phyloP scores from a whole-genome alignment of 2,797 vertebrate genomes.

The Eleutherodactylus coqui region DNA sequence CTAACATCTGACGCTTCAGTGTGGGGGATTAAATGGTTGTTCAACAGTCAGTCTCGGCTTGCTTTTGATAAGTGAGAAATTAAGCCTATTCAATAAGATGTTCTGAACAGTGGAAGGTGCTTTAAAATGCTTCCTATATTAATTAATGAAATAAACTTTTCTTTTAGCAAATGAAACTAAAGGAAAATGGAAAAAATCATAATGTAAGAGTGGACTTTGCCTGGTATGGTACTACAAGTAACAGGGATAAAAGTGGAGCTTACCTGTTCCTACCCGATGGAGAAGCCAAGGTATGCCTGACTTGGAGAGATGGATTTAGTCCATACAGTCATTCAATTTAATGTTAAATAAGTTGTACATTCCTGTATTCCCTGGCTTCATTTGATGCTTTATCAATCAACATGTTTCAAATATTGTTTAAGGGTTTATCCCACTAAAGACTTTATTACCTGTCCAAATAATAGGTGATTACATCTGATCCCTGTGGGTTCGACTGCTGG shows the following conservation, averaged over 20 bases:
- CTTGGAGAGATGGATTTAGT: neutral
- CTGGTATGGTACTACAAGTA: conserved; percentile 88
- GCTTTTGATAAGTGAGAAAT: neutral
- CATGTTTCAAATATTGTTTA: no score
- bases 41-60: no score
- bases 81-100: neutral
- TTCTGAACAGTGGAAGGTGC: neutral
- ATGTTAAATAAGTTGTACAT: neutral
- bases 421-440: no score
- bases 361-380: no score
- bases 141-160: neutral
- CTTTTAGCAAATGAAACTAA: conserved; percentile 79
- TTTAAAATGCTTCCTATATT: neutral
- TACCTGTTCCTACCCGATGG: conserved; percentile 92
- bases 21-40: neutral
- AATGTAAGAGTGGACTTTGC: conserved; percentile 82
- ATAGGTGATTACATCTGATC: no score
- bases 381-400: no score
- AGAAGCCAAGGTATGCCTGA: conserved; percentile 80
- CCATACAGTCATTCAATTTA: neutral
- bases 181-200: conserved; percentile 76
- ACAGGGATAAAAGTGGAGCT: conserved; percentile 89
- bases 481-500: no score
- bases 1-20: neutral
- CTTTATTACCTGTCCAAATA: no score